These are phyloP conservation scores for Hanleya hanleyi DNA, from an alignment of 2,888 invertebrate genomes.

Conservation along the genomic window DNA sequence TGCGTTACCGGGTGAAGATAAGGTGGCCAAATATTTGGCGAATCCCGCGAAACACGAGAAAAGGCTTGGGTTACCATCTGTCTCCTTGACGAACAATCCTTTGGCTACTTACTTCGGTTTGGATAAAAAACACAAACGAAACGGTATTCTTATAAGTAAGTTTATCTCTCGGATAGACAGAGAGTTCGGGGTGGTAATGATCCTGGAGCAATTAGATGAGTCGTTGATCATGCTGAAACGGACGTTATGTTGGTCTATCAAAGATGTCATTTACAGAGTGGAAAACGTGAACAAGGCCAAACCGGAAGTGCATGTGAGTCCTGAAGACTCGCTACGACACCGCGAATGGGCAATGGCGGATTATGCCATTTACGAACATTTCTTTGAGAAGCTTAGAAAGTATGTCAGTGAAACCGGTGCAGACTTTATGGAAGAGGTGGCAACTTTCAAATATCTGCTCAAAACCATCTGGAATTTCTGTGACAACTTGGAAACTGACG, in stretches of 20 bases:
- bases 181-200: constrained; percentile 33
- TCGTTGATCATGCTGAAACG: constrained; percentile 36
- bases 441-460: neutral
- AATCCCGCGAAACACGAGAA: neutral
- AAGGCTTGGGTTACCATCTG: neutral
- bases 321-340: neutral
- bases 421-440: neutral
- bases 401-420: neutral
- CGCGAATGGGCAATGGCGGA: neutral
- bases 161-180: constrained; percentile 17
- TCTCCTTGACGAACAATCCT: neutral
- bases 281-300: constrained; percentile 33
- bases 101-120: neutral
- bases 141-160: neutral
- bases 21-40: neutral
- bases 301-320: neutral
- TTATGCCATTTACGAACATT: neutral
- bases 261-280: constrained; percentile 37
- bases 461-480: neutral
- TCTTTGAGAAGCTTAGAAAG: neutral
- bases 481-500: too few species aligned
- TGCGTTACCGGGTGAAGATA: neutral
- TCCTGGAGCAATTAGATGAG: constrained; percentile 37
- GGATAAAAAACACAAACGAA: neutral
- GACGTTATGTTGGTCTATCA: constrained; percentile 28